phyloP scores from a whole-genome alignment of 2,797 vertebrate species.

The Craterocephalus amniculus region DNA sequence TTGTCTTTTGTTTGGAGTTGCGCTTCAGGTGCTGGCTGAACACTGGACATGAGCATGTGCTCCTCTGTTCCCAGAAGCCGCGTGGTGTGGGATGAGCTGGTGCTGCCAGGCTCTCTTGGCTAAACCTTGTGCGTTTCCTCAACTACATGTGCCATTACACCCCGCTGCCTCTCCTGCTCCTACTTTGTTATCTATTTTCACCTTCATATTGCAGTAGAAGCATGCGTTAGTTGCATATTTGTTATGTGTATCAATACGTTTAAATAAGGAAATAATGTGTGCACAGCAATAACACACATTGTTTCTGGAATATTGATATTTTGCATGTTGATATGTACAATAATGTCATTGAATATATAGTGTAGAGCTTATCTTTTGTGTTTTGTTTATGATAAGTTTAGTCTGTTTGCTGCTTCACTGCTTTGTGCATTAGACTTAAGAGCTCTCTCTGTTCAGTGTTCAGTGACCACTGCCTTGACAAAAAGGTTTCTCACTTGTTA shows the following conservation, averaged over 20 bases:
- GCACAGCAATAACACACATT: too few species aligned
- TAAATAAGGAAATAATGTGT: too few species aligned
- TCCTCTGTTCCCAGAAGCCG: constrained; percentile 56
- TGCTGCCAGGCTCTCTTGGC: constrained; percentile 69
- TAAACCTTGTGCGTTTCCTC: constrained; percentile 63
- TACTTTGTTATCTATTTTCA: too few species aligned
- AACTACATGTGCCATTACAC: constrained; percentile 54
- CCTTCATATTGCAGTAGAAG: too few species aligned
- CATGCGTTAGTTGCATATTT: too few species aligned
- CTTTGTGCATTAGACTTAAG: too few species aligned
- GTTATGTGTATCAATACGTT: too few species aligned
- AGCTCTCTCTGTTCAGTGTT: background rate
- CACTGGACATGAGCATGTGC: constrained; percentile 42
- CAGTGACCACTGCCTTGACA: background rate
- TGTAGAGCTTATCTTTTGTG: too few species aligned
- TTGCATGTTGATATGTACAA: too few species aligned
- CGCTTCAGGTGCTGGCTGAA: constrained; percentile 34
- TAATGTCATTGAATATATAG: too few species aligned
- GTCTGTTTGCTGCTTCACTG: background rate
- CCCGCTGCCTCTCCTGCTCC: constrained; percentile 16
- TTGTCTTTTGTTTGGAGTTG: background rate
- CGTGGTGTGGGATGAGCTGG: constrained; percentile 62
- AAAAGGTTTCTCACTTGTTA: background rate
- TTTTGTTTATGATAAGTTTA: background rate
- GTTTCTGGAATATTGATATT: too few species aligned